Conservation (phyloP, 2,797 vertebrate species). For the Gastrophryne carolinensis region DNA sequence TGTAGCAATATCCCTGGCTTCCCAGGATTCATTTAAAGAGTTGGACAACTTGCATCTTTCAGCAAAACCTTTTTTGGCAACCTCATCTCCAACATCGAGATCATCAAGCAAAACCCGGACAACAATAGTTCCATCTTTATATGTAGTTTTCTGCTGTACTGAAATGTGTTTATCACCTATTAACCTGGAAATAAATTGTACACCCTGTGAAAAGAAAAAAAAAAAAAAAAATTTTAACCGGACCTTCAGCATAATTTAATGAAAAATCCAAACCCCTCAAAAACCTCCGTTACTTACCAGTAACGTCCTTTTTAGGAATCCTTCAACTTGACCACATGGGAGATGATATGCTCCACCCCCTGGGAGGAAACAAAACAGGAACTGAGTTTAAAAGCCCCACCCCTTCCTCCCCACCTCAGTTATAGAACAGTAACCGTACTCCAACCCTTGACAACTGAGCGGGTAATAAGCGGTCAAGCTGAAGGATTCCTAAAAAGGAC, state of each 20-base stretch:
- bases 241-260: neutral
- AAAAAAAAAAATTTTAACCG: neutral
- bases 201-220: constrained; percentile 65
- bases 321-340: no score
- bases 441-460: no score
- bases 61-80: constrained; percentile 74
- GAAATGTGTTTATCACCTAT: constrained; percentile 74
- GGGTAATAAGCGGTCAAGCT: no score
- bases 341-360: no score
- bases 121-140: constrained; percentile 69
- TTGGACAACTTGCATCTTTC: constrained; percentile 55
- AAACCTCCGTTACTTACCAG: no score
- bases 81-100: constrained; percentile 73
- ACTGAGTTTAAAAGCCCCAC: no score
- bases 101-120: constrained; percentile 68
- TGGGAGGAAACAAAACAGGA: no score
- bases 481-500: no score
- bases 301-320: no score
- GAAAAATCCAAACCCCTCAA: no score
- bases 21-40: constrained; percentile 46
- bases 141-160: constrained; percentile 66
- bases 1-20: constrained; percentile 45
- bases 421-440: no score
- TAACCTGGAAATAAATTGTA: constrained; percentile 72
- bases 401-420: no score